Conservation (phyloP, 2,888 invertebrate species). For the Amphipoea lucens region DNA sequence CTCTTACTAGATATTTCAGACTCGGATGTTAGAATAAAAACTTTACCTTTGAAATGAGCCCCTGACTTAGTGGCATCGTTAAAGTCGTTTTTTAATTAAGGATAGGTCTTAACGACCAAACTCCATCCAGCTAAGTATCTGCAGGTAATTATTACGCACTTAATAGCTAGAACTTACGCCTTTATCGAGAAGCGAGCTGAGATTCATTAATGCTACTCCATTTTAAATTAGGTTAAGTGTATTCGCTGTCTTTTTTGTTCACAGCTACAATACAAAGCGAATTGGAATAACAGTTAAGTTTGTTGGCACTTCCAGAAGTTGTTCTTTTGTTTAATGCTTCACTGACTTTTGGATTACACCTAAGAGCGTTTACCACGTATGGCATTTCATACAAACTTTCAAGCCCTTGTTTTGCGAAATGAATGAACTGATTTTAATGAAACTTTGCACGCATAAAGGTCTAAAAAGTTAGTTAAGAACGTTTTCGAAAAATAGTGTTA, state of each 20-base stretch:
- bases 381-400: too few species aligned
- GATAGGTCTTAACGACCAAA: constrained; percentile 50
- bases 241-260: constrained; percentile 39
- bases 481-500: too few species aligned
- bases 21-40: constrained; percentile 57
- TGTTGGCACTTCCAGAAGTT: constrained; percentile 31
- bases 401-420: too few species aligned
- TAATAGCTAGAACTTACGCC: constrained; percentile 45
- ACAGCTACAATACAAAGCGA: constrained; percentile 25
- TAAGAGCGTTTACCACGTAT: background rate
- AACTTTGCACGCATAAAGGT: too few species aligned
- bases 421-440: too few species aligned
- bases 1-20: constrained; percentile 49
- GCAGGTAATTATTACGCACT: constrained; percentile 58
- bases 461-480: too few species aligned
- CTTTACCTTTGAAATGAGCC: constrained; percentile 44
- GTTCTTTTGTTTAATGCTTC: constrained; percentile 8
- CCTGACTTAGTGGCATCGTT: constrained; percentile 57
- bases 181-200: constrained; percentile 44
- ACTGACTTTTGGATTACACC: background rate
- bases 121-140: constrained; percentile 49
- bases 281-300: constrained; percentile 34
- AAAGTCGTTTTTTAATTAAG: constrained; percentile 67
- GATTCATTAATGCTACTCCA: constrained; percentile 43
- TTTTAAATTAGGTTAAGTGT: constrained; percentile 53